phyloP scores from a whole-genome alignment of 2,888 invertebrate genomes.

The Aspidapion aeneum region DNA sequence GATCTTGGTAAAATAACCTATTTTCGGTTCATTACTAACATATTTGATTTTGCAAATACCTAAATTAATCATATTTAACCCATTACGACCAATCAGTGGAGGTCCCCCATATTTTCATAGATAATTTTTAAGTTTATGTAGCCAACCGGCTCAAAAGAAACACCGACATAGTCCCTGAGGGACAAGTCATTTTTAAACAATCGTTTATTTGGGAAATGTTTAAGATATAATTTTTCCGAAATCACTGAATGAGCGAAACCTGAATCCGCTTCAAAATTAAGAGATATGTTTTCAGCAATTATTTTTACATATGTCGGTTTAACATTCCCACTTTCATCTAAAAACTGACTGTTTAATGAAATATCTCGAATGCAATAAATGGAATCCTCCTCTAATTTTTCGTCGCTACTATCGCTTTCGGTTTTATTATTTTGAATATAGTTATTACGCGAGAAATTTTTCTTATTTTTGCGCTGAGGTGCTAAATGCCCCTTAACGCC shows the following conservation, averaged over 20 bases:
- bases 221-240: constrained; percentile 20
- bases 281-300: constrained; percentile 15
- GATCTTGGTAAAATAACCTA: constrained; percentile 9
- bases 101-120: constrained; percentile 17
- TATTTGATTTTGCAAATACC: constrained; percentile 18
- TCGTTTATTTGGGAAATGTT: constrained; percentile 17
- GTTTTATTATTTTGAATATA: neutral
- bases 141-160: constrained; percentile 15
- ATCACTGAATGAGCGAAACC: constrained; percentile 22
- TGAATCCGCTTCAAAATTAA: constrained; percentile 20
- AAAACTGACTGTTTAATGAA: neutral
- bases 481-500: constrained; percentile 20
- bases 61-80: constrained; percentile 16
- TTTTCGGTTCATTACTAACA: constrained; percentile 1
- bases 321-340: constrained; percentile 13
- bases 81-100: constrained; percentile 20
- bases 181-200: constrained; percentile 18
- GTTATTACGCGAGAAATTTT: constrained; percentile 5
- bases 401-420: neutral
- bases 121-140: constrained; percentile 17
- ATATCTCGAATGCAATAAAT: constrained; percentile 14
- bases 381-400: constrained; percentile 10
- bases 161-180: constrained; percentile 19
- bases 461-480: constrained; percentile 13
- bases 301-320: constrained; percentile 17